Base-by-base conservation (phyloP, 2,888 invertebrate species). In the Lymantria monacha region DNA sequence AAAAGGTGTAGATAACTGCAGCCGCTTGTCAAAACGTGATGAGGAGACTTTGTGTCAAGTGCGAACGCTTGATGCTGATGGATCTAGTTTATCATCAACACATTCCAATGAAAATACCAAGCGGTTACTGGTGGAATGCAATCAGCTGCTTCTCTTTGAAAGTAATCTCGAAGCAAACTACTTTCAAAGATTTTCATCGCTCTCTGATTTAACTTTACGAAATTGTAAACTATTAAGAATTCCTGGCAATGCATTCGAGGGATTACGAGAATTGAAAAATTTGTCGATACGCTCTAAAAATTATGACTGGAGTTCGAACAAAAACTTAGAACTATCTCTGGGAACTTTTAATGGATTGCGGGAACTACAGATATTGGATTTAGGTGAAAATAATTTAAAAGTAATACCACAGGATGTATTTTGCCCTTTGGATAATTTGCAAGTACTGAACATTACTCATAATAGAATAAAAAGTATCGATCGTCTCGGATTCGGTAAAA, bases 191-290 rank as follows among this genome's bases (percentile, higher is more conserved):
- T 92, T 97, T 57, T 93, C 94, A 73, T 94, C 95, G 63, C 92
- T 97, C 46, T 93, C 95, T 69, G 95, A 96, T 75, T 90, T 97
- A 67, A 92, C 93, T 63, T 87, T 97, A 62, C 93, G 93, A 63
- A 94, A 95, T 70, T 97, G 97, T 87, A 97, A 97, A 86, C 89
- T 97, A 62, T 91, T 96, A 56, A 93, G 94, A 57, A 88, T 97
- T 76, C 95, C 96, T 31, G 93, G 94, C 36, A 95, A 95, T 69
- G 93, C 96, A 30, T 97, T 98, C 81, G 94, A 95, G 72, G 96
- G 97, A 14, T 92, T 98, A 57, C 93, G 94, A 63, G 95, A 96
- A 70, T 92, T 98, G 58, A 96, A 96, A 85, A 94, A 94, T 72
- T 92, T 98, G 55, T 93, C 94, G 45, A 92, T 98, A 54, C 94